A percentile compares a stretch with the other conserved stretches of the same genome.
These are phyloP conservation scores for Agonum fuliginosum DNA, from an alignment of 2,888 invertebrate species.

Conservation along the genomic window DNA sequence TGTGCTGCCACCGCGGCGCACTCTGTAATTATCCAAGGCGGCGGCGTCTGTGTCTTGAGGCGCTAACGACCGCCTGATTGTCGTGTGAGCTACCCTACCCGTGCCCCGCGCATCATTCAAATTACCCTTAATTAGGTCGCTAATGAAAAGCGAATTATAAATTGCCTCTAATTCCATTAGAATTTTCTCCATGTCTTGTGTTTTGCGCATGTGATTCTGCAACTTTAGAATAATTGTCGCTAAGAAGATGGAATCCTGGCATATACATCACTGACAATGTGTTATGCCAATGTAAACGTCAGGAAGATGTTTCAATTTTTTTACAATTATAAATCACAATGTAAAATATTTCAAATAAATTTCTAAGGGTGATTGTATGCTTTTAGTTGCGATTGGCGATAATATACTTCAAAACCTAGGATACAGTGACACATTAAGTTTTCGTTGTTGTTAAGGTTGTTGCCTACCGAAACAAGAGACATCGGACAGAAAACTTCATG, in stretches of 20 bases:
- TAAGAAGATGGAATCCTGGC: not conserved
- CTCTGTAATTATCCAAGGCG: constrained; percentile 46
- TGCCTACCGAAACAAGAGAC: too few species aligned
- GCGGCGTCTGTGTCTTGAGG: constrained; percentile 53
- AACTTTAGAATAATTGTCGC: not conserved
- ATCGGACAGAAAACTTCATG: too few species aligned
- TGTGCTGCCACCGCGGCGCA: constrained; percentile 42
- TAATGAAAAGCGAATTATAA: constrained; percentile 70
- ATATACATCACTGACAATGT: too few species aligned
- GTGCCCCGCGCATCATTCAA: constrained; percentile 47
- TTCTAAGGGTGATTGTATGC: too few species aligned
- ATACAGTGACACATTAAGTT: too few species aligned
- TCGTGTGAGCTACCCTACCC: constrained; percentile 57
- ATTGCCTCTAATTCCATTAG: constrained; percentile 60
- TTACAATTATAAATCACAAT: too few species aligned
- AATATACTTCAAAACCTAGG: too few species aligned
- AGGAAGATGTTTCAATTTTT: too few species aligned
- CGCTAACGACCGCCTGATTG: constrained; percentile 60
- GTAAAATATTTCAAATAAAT: too few species aligned
- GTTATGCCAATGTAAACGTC: not conserved
- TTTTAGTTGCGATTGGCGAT: too few species aligned
- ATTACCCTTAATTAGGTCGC: constrained; percentile 67
- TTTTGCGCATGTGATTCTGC: constrained; percentile 8
- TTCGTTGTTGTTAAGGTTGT: too few species aligned
- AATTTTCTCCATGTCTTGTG: constrained; percentile 39